Percentiles rank a stretch among this genome's conserved stretches.
Evolutionary conservation across 2,888 invertebrate genomes (phyloP).

Genomic region (Amitus sp.): DNA sequence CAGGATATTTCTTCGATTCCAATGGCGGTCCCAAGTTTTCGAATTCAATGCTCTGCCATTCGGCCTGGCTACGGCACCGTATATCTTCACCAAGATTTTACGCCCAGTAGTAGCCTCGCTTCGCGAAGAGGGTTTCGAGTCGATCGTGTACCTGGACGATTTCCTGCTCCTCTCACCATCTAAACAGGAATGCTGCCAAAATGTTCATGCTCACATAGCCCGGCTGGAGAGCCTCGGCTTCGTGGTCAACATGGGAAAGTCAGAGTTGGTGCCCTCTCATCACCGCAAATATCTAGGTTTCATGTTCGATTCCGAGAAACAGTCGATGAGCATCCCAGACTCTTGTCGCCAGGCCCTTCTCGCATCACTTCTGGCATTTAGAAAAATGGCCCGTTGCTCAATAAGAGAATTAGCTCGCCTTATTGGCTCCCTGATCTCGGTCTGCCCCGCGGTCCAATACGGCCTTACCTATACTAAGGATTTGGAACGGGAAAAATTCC

Average conservation of each 20-base stretch:
- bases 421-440: neutral
- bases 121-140: slow-evolving; percentile 3
- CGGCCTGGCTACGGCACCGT: too few relatives aligned
- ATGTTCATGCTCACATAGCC: too few relatives aligned
- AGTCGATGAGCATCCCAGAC: slow-evolving; percentile 12
- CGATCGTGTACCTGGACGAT: slow-evolving; percentile 11
- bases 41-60: too few relatives aligned
- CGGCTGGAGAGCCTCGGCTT: too few relatives aligned
- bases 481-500: neutral
- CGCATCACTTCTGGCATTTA: neutral
- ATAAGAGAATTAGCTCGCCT: slow-evolving; percentile 19
- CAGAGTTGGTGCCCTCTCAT: neutral
- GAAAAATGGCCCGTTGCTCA: slow-evolving; percentile 1
- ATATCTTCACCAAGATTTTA: slow-evolving; percentile 14
- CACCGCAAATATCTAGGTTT: slow-evolving; percentile 15
- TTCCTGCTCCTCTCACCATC: slow-evolving; percentile 15
- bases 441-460: neutral
- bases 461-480: neutral
- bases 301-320: slow-evolving; percentile 13
- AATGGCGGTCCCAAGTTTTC: too few relatives aligned
- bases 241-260: slow-evolving; percentile 11
- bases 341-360: neutral
- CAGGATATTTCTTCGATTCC: too few relatives aligned
- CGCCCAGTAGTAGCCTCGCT: slow-evolving; percentile 3
- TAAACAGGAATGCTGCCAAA: too few relatives aligned